Evolutionary conservation across 2,113 vertebrate species (phyloP), one percentile per base, ranked within the genome.

Genomic region (Pelmatolapia mariae): DNA sequence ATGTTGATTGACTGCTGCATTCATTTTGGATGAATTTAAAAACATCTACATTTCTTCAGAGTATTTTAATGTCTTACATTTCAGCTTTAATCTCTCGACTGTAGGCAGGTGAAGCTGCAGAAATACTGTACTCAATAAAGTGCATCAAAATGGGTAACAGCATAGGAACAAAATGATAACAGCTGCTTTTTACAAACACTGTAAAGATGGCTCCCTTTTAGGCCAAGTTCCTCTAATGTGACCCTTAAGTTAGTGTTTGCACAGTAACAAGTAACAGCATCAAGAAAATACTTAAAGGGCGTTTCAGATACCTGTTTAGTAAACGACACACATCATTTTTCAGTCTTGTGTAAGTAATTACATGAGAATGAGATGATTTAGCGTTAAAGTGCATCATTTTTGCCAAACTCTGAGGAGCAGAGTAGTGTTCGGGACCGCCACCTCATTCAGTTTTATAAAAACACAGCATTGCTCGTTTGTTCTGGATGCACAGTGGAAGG

Each of bases 91-190:
- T 82, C 88, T 82, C n/a, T 68, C 10, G 71, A 85, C 79, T 31
- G 2, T 4, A 82, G 82, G 83, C 82, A 83, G 85, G 47, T 33
- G 54, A 47, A 59, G 66, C 57, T 10, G 38, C 66, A 82, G 40
- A 87, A 93, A 93, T 56, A 94, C 87, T 82, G 52, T 22, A 68
- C 80, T 85, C 31, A 89, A 87, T 94, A 95, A 95, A 95, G 95
- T 95, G 95, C 93, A 91, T 93, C 40, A 73, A 80, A 91, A 85
- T 88, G 66, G 40, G 86, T 47, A 54, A 87, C 89, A 89, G 89
- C 92, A 85, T 86, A 56, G 79, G 54, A 54, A 91, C 29, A 38
- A 31, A 52, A 78, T 40, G n/a, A 87, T 26, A 81, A 86, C 59
- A 68, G 52, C 78, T 87, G 76, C 52, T 82, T 80, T 76, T 8